Evolutionary conservation across 2,888 invertebrate species (phyloP).

Genomic region (Ptychoptera contaminata): DNA sequence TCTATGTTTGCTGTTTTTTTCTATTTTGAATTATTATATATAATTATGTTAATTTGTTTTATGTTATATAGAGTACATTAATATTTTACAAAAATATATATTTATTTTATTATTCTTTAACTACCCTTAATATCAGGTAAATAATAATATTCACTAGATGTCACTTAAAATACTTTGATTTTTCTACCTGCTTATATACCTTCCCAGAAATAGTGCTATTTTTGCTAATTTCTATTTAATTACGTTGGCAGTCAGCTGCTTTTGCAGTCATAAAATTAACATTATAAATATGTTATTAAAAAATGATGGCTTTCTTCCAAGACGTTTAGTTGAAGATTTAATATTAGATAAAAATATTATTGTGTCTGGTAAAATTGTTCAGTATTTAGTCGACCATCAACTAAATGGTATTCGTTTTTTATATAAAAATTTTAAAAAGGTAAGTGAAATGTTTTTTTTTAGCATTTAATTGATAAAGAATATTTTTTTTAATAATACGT

Average conservation of each 20-base stretch:
- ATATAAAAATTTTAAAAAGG: not conserved
- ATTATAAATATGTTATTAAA: not conserved
- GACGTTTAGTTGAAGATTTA: not conserved
- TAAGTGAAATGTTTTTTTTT: too few relatives aligned
- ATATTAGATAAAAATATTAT: not conserved
- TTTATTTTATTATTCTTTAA: not conserved
- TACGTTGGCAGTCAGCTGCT: not conserved
- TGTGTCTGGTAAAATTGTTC: not conserved
- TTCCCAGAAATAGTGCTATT: too few relatives aligned
- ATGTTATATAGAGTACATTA: slow-evolving; percentile 2
- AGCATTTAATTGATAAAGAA: not conserved
- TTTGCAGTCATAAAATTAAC: not conserved
- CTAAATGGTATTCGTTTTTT: slow-evolving; percentile 1
- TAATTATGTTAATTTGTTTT: slow-evolving; percentile 1
- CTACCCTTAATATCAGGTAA: not conserved
- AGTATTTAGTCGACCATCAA: not conserved
- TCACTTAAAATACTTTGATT: too few relatives aligned
- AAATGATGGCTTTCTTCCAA: not conserved
- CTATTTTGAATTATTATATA: not conserved
- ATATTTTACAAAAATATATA: not conserved
- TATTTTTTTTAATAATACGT: not conserved
- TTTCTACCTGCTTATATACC: too few relatives aligned
- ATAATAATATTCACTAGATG: too few relatives aligned
- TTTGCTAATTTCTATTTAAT: not conserved
- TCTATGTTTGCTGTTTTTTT: slow-evolving; percentile 2